Conservation (phyloP, 2,888 invertebrate genomes). For the Monopis laevigella region DNA sequence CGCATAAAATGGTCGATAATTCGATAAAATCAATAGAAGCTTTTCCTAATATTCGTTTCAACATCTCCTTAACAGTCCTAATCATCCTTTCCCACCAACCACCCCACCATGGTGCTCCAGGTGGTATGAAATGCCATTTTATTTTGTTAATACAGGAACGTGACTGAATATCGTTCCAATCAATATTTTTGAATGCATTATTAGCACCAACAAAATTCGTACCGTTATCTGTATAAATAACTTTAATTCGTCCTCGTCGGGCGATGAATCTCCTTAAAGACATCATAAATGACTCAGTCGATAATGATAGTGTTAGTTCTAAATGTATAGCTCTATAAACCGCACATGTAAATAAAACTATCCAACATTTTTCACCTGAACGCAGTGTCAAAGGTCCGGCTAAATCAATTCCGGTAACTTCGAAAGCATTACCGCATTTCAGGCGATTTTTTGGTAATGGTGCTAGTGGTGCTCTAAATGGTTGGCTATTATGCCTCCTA, state of each 20-base stretch:
- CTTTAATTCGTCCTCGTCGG: not conserved
- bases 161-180: not conserved
- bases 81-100: constrained; percentile 42
- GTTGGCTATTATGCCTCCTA: not conserved
- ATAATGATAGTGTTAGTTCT: not conserved
- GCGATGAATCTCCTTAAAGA: constrained; percentile 14
- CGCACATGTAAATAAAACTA: constrained; percentile 14
- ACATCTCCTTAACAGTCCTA: constrained; percentile 30
- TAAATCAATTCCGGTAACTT: not conserved
- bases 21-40: constrained; percentile 16
- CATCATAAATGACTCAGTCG: not conserved
- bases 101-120: constrained; percentile 40
- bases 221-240: not conserved
- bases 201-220: not conserved
- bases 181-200: not conserved
- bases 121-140: constrained; percentile 32
- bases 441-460: not conserved
- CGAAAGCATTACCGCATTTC: not conserved
- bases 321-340: constrained; percentile 12
- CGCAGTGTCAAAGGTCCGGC: not conserved
- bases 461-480: not conserved
- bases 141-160: not conserved
- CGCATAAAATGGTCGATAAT: constrained; percentile 15
- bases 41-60: constrained; percentile 31
- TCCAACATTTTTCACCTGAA: not conserved